These are phyloP conservation scores for Geotrypetes seraphini DNA, from an alignment of 2,797 vertebrate species.

Conservation along the genomic window DNA sequence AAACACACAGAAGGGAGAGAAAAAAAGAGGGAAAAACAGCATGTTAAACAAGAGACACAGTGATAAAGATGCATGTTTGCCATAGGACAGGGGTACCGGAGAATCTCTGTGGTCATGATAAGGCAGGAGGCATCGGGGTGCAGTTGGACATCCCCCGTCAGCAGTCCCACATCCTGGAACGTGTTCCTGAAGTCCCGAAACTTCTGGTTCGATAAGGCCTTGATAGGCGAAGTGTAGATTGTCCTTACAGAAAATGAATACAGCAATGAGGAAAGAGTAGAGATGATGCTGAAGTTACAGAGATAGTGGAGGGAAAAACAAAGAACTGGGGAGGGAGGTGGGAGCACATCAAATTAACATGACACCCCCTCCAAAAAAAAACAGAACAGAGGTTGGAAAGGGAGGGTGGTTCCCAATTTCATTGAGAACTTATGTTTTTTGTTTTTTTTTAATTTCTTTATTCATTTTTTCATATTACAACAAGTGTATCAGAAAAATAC, in stretches of 20 bases:
- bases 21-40: no score
- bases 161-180: conserved; percentile 77
- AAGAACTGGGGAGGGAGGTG: background rate
- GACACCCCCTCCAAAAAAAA: no score
- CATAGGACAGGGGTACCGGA: conserved; percentile 50
- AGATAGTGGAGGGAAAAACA: background rate
- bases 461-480: no score
- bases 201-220: conserved; percentile 90
- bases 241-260: no score
- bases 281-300: background rate
- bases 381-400: no score
- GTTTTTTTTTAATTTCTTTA: no score
- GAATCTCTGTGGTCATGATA: conserved; percentile 91
- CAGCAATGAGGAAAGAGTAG: background rate
- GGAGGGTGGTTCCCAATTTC: no score
- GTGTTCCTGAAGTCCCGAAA: conserved; percentile 84
- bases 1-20: background rate
- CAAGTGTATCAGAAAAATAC: no score
- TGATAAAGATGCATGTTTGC: no score
- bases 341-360: no score
- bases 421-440: no score
- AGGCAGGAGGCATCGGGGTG: conserved; percentile 82
- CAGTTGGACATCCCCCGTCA: conserved; percentile 83
- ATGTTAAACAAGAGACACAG: no score
- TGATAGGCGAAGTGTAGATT: conserved; percentile 87